These are phyloP conservation scores for Marronus borbonicus DNA, from an alignment of 2,888 invertebrate genomes.

Conservation along the genomic window DNA sequence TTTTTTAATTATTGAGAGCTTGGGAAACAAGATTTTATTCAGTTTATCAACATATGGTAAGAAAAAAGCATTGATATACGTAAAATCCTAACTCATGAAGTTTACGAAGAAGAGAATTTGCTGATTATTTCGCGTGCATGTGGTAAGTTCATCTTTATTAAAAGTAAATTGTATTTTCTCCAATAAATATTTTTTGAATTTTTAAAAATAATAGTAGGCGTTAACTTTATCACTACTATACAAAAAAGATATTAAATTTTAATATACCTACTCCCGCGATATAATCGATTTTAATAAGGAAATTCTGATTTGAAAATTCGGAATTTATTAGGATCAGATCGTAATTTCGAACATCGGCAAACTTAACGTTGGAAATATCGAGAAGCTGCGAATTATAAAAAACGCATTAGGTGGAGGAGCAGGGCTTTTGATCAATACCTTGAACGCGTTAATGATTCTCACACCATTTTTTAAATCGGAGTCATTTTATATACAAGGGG, in stretches of 20 bases:
- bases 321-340: slow-evolving; percentile 5
- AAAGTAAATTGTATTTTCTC: too few species aligned
- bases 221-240: not conserved
- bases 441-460: slow-evolving; percentile 46
- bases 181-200: too few species aligned
- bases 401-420: slow-evolving; percentile 28
- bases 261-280: not conserved
- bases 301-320: not conserved
- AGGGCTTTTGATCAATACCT: slow-evolving; percentile 22
- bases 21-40: too few species aligned
- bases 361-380: slow-evolving; percentile 27
- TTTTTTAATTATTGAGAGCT: too few species aligned
- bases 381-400: slow-evolving; percentile 25
- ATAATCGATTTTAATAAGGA: slow-evolving; percentile 6
- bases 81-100: too few species aligned
- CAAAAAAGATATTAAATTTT: slow-evolving; percentile 4
- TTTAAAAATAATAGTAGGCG: too few species aligned
- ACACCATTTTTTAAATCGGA: slow-evolving; percentile 30
- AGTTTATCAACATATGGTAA: too few species aligned
- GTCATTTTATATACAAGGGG: slow-evolving; percentile 45
- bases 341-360: slow-evolving; percentile 23
- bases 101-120: too few species aligned
- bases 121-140: too few species aligned
- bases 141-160: too few species aligned
- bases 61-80: too few species aligned